A percentile compares a stretch with the other conserved stretches of the same genome.
Evolutionary conservation across 2,888 invertebrate species (phyloP).

Genomic region (Megastigmus dorsalis): DNA sequence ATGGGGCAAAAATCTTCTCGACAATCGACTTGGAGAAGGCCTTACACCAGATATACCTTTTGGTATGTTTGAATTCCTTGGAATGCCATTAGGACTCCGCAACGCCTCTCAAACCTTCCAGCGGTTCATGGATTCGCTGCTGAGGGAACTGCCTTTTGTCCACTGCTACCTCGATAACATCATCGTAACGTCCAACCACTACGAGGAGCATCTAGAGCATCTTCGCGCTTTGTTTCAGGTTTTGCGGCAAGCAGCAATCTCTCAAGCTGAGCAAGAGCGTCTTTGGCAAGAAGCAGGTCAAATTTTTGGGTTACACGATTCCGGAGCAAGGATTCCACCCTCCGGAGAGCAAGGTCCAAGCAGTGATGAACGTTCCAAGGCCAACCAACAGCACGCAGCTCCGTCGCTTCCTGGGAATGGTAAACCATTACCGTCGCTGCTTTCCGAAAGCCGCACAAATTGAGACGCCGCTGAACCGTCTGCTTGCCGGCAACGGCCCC

Average conservation of each 20-base stretch:
- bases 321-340: background rate
- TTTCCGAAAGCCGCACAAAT: no score
- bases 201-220: background rate
- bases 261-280: background rate
- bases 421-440: background rate
- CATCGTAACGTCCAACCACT: background rate
- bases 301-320: background rate
- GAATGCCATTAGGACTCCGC: background rate
- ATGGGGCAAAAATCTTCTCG: background rate
- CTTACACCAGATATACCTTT: background rate
- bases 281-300: background rate
- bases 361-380: background rate
- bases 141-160: background rate
- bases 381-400: background rate
- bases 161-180: background rate
- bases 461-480: no score
- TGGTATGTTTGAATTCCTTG: background rate
- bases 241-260: background rate
- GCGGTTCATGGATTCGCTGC: background rate
- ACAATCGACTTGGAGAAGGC: background rate
- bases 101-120: no score
- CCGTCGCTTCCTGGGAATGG: background rate
- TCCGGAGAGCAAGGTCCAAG: background rate
- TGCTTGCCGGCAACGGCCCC: no score
- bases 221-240: background rate